phyloP scores from a whole-genome alignment of 2,888 invertebrate genomes.

The Brenthis ino region DNA sequence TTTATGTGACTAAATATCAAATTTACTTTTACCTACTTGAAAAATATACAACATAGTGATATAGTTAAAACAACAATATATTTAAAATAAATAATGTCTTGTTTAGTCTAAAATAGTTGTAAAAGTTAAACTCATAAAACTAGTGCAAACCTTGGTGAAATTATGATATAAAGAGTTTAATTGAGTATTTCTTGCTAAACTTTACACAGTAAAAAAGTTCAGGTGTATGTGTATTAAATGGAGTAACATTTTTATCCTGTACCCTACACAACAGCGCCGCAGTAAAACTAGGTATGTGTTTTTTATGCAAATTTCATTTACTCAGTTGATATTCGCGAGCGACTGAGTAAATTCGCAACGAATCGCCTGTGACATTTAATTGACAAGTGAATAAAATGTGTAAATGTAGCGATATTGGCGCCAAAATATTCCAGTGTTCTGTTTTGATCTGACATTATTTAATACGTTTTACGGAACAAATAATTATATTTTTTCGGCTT shows the following conservation, averaged over 20 bases:
- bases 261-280: constrained; percentile 43
- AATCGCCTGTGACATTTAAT: constrained; percentile 75
- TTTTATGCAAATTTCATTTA: constrained; percentile 78
- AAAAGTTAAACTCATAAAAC: constrained; percentile 21
- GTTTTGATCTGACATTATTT: constrained; percentile 46
- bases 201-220: constrained; percentile 36
- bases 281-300: constrained; percentile 54
- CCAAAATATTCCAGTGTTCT: constrained; percentile 52
- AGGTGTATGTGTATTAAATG: constrained; percentile 39
- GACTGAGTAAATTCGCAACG: constrained; percentile 72
- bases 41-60: too few species aligned
- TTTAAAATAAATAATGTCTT: too few species aligned
- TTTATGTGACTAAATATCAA: too few species aligned
- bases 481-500: constrained; percentile 61
- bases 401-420: constrained; percentile 61
- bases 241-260: constrained; percentile 37
- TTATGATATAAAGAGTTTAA: constrained; percentile 37
- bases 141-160: constrained; percentile 27
- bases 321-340: constrained; percentile 67
- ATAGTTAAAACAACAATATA: too few species aligned
- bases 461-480: constrained; percentile 43
- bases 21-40: too few species aligned
- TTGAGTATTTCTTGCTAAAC: constrained; percentile 34
- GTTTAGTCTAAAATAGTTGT: too few species aligned
- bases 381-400: constrained; percentile 77